Evolutionary conservation across 2,888 invertebrate genomes (phyloP), one percentile per base, ranked within the genome.

Genomic region (Gari tellinella): DNA sequence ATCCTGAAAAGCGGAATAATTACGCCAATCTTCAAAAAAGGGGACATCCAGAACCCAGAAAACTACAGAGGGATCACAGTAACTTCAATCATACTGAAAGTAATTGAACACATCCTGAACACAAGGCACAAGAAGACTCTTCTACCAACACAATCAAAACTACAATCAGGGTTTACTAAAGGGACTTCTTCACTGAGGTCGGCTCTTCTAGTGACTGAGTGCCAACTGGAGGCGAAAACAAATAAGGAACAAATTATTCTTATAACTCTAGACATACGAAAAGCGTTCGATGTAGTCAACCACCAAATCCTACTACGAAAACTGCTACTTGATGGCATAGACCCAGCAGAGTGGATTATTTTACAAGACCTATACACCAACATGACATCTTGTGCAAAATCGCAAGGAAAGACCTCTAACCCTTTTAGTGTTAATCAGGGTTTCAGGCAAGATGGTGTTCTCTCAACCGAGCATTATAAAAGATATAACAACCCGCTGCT

Each of bases 211-310:
- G 7, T 61, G 0, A 41, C 51, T 1, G 61, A 61, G 31, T 61
- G 52, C 17, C 15, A 46, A 19, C n/a, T 51, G 5, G 61, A 61
- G 26, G 31, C 60, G 1, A 49, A 37, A 48, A 19, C n/a, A 1
- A 31, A 26, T 15, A 49, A 48, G 40, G 14, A 45, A 26, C 48
- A 37, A 15, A 37, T 56, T 5, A 25, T 21, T 7, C 3, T 56
- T 8, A 56, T 43, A 2, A 49, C 49, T 14, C 40, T 60, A 21
- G 49, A 60, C 37, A 49, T n/a, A n/a, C n/a, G n/a, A n/a, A n/a
- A n/a, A n/a, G 49, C 60, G 7, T 60, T 60, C 37, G 40, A 56
- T 38, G 49, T 48, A 12, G 49, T 49, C 23, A 45, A 60, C 37
- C 49, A 60, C n/a, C 43, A 38, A 12, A 46, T 17, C 14, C 46